Evolutionary conservation across 1,140 invertebrate species (phyloP).

Genomic region (Venustaconcha ellipsiformis): DNA sequence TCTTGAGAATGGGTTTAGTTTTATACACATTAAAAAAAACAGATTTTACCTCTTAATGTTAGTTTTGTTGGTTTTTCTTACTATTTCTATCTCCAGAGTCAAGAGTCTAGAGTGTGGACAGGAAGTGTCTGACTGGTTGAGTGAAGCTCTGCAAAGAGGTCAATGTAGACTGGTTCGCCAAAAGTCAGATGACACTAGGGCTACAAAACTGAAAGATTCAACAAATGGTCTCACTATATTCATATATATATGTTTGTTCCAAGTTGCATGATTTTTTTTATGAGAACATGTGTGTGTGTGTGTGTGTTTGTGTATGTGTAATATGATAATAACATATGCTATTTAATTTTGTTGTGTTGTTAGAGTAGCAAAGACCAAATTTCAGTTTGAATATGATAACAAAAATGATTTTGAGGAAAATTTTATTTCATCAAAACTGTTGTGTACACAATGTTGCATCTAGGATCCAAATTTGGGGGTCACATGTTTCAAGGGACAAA

Average conservation of each 20-base stretch:
- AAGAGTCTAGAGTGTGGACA: slow-evolving; percentile 86
- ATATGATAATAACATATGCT: neutral
- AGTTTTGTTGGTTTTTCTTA: neutral
- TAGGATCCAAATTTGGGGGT: too few species aligned
- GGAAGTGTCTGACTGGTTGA: slow-evolving; percentile 56
- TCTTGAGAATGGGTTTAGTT: neutral
- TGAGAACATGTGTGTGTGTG: neutral
- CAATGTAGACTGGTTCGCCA: slow-evolving; percentile 57
- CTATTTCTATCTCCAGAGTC: slow-evolving; percentile 67
- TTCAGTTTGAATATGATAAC: too few species aligned
- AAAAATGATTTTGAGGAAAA: too few species aligned
- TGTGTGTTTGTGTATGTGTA: too few species aligned
- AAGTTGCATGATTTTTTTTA: neutral
- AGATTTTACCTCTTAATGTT: neutral
- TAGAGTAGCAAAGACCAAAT: neutral
- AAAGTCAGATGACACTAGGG: slow-evolving; percentile 39
- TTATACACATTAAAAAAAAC: neutral
- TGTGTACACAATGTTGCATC: too few species aligned
- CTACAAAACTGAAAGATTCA: slow-evolving; percentile 42
- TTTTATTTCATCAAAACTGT: too few species aligned
- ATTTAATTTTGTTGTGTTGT: neutral
- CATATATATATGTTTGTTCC: neutral
- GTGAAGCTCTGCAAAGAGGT: slow-evolving; percentile 47
- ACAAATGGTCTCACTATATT: slow-evolving; percentile 3
- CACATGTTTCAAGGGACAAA: too few species aligned